phyloP scores from a whole-genome alignment of 2,113 vertebrate genomes.

The Varanus komodoensis region DNA sequence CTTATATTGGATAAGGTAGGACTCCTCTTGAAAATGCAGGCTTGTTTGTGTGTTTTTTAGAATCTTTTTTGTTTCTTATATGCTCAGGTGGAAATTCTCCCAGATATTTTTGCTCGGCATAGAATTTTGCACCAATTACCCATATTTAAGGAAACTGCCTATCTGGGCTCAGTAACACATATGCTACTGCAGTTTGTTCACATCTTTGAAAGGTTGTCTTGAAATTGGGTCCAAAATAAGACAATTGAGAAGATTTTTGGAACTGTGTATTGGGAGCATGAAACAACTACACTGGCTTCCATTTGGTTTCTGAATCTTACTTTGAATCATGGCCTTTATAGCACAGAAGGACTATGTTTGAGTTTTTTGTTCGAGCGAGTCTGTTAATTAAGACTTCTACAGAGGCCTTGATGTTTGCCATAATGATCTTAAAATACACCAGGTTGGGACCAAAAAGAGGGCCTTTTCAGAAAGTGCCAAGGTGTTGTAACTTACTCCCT shows the following conservation, averaged over 20 bases:
- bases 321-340: not conserved
- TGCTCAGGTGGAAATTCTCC: not conserved
- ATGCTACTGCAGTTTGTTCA: not conserved
- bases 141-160: not conserved
- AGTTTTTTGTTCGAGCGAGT: not conserved
- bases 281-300: not conserved
- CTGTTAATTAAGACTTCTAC: not conserved
- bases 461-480: not conserved
- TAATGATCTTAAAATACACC: not conserved
- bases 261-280: not conserved
- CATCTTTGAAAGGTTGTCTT: not conserved
- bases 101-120: not conserved
- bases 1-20: not conserved
- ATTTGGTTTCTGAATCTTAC: not conserved
- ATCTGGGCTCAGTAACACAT: not conserved
- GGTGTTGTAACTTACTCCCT: not conserved
- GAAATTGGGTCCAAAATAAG: not conserved
- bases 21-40: not conserved
- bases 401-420: not conserved
- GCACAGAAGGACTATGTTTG: not conserved
- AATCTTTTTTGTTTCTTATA: too few species aligned
- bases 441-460: not conserved
- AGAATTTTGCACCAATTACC: not conserved
- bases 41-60: not conserved
- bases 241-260: not conserved